Evolutionary conservation across 2,113 vertebrate species (phyloP).

Genomic region (Rousettus leschenaultii): DNA sequence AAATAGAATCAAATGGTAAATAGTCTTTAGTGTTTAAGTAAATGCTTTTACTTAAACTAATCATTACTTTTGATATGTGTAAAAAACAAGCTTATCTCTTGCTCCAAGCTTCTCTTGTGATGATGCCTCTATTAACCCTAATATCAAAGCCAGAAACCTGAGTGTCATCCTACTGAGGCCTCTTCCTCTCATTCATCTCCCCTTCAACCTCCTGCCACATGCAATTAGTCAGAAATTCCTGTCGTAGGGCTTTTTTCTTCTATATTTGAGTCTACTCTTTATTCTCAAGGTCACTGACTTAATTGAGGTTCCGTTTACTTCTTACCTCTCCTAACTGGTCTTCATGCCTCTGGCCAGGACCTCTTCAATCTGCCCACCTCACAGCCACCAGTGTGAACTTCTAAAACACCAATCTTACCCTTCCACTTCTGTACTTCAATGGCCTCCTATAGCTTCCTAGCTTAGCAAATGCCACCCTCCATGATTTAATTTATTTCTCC

Average conservation of each 20-base stretch:
- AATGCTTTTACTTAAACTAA: background rate
- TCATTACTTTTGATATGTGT: background rate
- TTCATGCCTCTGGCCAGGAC: background rate
- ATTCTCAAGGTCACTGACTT: background rate
- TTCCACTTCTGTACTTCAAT: background rate
- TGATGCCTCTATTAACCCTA: background rate
- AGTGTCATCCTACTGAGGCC: rapidly evolving
- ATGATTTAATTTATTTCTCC: background rate
- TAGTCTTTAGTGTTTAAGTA: background rate
- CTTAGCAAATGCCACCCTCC: background rate
- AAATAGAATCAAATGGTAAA: background rate
- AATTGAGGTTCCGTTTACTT: background rate
- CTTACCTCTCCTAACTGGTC: background rate
- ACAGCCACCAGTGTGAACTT: background rate
- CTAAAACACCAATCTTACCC: background rate
- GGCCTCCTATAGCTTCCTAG: background rate
- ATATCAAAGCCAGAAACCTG: background rate
- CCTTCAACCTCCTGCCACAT: background rate
- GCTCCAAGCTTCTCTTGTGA: background rate
- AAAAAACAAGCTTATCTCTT: background rate
- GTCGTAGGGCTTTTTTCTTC: background rate
- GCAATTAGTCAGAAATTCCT: background rate
- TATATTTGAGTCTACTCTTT: background rate
- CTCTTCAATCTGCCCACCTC: background rate
- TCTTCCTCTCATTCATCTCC: background rate